Evolutionary conservation across 1,140 invertebrate genomes (phyloP).

Genomic region (Adoxophyes honmai): DNA sequence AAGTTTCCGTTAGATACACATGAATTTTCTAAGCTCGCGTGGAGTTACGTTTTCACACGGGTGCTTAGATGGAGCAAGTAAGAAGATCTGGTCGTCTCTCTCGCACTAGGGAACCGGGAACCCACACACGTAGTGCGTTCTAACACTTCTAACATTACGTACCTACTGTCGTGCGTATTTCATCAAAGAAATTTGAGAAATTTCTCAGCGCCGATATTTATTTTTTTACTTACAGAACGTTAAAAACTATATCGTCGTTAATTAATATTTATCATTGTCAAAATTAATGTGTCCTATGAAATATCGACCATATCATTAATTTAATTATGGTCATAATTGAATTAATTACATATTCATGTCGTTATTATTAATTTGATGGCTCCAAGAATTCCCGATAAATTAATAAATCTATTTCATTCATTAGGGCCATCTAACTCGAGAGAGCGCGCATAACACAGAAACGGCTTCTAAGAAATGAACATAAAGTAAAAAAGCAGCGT

Average conservation of each 20-base stretch:
- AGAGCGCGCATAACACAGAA: neutral
- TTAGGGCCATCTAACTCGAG: neutral
- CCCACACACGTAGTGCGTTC: slow-evolving; percentile 23
- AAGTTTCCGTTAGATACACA: slow-evolving; percentile 22
- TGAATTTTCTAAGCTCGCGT: slow-evolving; percentile 27
- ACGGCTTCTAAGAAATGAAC: too few relatives aligned
- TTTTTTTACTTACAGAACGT: too few relatives aligned
- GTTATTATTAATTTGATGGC: neutral
- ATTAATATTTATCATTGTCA: too few relatives aligned
- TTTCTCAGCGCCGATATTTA: too few relatives aligned
- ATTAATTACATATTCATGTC: neutral
- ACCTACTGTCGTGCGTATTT: too few relatives aligned
- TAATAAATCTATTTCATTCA: neutral
- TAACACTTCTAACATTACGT: neutral
- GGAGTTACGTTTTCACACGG: slow-evolving; percentile 25
- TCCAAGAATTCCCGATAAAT: neutral
- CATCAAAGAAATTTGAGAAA: too few relatives aligned
- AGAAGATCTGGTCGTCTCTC: slow-evolving; percentile 17
- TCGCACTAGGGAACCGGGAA: slow-evolving; percentile 16
- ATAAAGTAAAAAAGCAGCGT: too few relatives aligned
- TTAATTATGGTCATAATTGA: neutral
- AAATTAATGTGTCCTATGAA: neutral
- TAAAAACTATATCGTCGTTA: too few relatives aligned
- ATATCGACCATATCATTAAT: neutral
- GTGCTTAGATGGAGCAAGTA: slow-evolving; percentile 21